These are phyloP conservation scores for Leptinotarsa lineolata DNA, from an alignment of 1,140 invertebrate genomes.

Conservation along the genomic window DNA sequence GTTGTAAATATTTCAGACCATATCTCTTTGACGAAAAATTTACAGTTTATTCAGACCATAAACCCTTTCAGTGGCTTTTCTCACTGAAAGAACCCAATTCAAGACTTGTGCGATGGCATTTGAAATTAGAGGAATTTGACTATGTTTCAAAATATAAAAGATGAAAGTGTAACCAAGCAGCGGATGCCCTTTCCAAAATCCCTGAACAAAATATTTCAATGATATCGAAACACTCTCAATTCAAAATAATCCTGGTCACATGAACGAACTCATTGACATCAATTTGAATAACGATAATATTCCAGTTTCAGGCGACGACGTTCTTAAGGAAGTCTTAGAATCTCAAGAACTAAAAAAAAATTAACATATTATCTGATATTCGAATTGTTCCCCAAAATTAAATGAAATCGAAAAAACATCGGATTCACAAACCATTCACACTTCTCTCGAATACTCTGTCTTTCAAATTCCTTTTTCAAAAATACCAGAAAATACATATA, in stretches of 20 bases:
- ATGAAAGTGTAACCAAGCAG: constrained; percentile 27
- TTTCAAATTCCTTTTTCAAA: constrained; percentile 26
- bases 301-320: too few species aligned
- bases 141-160: constrained; percentile 37
- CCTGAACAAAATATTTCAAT: too few species aligned
- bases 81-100: too few species aligned
- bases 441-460: constrained; percentile 27
- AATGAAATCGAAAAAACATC: not conserved
- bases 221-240: too few species aligned
- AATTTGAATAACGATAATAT: too few species aligned
- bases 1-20: too few species aligned
- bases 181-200: too few species aligned
- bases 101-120: constrained; percentile 31
- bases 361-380: constrained; percentile 32
- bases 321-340: constrained; percentile 12
- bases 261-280: too few species aligned
- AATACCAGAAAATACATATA: constrained; percentile 32
- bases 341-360: constrained; percentile 20
- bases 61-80: too few species aligned
- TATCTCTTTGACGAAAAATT: too few species aligned
- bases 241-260: too few species aligned
- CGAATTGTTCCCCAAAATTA: constrained; percentile 12
- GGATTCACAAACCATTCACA: constrained; percentile 32
- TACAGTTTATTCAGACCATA: too few species aligned
- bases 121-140: constrained; percentile 34